Conservation (phyloP, 2,888 invertebrate species). For the Dynastes tityus region DNA sequence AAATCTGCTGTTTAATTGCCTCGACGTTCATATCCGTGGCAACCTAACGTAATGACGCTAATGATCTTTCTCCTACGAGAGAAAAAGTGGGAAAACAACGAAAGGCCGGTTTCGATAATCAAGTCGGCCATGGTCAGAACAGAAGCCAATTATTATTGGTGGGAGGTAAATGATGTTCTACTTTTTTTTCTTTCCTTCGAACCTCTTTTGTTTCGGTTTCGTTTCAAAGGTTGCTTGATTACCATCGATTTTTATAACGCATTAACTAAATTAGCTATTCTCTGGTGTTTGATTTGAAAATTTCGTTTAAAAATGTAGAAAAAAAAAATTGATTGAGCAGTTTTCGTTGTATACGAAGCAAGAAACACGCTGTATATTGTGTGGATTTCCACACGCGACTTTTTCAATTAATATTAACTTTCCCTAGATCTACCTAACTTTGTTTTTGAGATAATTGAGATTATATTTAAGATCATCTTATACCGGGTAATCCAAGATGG, state of each 20-base stretch:
- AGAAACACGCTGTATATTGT: not conserved
- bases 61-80: not conserved
- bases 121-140: constrained; percentile 2
- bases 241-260: not conserved
- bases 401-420: not conserved
- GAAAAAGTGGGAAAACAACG: not conserved
- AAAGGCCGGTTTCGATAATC: not conserved
- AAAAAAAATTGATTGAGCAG: not conserved
- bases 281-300: too few species aligned
- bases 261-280: too few species aligned
- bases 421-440: too few species aligned
- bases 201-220: constrained; percentile 6
- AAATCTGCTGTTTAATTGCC: not conserved
- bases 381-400: not conserved
- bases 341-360: not conserved
- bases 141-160: constrained; percentile 25
- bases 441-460: too few species aligned
- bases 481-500: too few species aligned
- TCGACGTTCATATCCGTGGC: not conserved
- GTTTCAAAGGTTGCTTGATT: not conserved
- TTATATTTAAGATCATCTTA: too few species aligned
- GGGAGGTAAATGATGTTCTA: constrained; percentile 18
- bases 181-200: not conserved
- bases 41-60: not conserved
- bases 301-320: too few species aligned